A percentile compares a stretch with the other conserved stretches of the same genome.
Evolutionary conservation across 2,888 invertebrate species (phyloP).

Genomic region (Lapara coniferarum): DNA sequence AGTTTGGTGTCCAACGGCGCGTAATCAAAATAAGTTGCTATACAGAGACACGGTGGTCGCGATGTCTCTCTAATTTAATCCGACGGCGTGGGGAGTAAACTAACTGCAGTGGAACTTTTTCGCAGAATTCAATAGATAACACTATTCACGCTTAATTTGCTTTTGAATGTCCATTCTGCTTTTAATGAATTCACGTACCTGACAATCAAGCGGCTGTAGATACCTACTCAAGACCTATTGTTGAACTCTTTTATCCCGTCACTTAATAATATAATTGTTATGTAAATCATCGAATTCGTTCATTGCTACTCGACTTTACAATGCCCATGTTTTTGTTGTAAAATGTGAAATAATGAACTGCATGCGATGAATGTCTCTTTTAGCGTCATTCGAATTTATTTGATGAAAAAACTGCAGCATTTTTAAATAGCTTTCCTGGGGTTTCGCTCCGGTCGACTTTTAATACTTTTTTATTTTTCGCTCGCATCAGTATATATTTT

Average conservation of each 20-base stretch:
- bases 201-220: not conserved
- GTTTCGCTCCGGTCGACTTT: constrained; percentile 13
- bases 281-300: not conserved
- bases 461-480: constrained; percentile 5
- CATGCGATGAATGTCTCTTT: constrained; percentile 19
- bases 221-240: not conserved
- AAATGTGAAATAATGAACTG: constrained; percentile 20
- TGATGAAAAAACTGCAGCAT: constrained; percentile 22
- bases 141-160: constrained; percentile 15
- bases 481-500: constrained; percentile 5
- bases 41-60: constrained; percentile 50
- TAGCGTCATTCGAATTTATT: constrained; percentile 18
- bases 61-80: constrained; percentile 61
- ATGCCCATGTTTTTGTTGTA: constrained; percentile 1
- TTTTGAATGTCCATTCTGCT: not conserved
- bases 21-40: constrained; percentile 66
- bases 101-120: constrained; percentile 54
- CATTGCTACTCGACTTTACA: not conserved
- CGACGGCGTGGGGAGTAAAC: constrained; percentile 55
- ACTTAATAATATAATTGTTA: not conserved
- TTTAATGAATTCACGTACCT: constrained; percentile 1
- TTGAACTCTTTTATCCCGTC: not conserved
- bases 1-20: constrained; percentile 54
- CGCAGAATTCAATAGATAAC: constrained; percentile 21
- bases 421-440: constrained; percentile 21